Percentiles rank a stretch among this genome's conserved stretches.
These are phyloP conservation scores for Andrena cerasifolii DNA, from an alignment of 1,140 invertebrate species.

Conservation along the genomic window DNA sequence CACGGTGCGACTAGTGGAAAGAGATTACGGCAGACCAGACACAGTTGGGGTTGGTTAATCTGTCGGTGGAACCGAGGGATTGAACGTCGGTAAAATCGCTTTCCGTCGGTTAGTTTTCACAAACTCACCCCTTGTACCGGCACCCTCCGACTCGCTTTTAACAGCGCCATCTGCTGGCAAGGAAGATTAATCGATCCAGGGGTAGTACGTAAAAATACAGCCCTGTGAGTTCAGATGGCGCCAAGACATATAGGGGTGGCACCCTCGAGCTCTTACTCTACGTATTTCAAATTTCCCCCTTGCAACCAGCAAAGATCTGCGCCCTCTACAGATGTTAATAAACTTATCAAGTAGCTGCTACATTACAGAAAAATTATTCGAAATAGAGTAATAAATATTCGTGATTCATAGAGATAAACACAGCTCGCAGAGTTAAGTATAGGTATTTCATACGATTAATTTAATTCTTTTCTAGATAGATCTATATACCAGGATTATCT, in stretches of 20 bases:
- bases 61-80: neutral
- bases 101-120: conserved; percentile 58
- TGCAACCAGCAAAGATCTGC: no score
- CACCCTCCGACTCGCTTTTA: conserved; percentile 24
- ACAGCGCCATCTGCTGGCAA: conserved; percentile 62
- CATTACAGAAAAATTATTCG: no score
- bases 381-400: no score
- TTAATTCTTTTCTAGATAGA: no score
- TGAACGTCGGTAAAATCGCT: conserved; percentile 59
- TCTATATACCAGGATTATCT: no score
- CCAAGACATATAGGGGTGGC: conserved; percentile 25
- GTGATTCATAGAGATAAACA: no score
- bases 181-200: conserved; percentile 58
- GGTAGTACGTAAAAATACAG: conserved; percentile 54
- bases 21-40: neutral
- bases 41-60: conserved; percentile 10
- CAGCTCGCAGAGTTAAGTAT: no score
- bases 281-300: neutral
- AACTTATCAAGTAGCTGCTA: no score
- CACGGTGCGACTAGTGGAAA: conserved; percentile 9
- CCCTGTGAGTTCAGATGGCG: conserved; percentile 53
- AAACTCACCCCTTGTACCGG: neutral
- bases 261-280: neutral
- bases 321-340: no score
- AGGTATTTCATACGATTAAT: no score